Evolutionary conservation across 2,113 vertebrate species (phyloP), one percentile per base, ranked within the genome.

Genomic region (Otolemur garnettii): DNA sequence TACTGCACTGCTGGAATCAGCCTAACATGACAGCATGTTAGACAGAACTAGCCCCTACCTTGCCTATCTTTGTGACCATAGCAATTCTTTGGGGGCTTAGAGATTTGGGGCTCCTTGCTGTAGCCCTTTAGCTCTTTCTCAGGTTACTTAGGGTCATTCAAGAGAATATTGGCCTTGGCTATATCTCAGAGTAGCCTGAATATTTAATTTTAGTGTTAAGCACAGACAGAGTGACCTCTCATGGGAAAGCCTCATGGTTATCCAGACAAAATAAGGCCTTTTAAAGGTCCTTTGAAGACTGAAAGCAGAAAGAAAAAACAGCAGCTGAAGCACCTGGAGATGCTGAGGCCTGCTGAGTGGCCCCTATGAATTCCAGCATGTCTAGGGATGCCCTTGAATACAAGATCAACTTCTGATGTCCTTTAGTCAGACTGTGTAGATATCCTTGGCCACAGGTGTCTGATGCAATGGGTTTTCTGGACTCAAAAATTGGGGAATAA

Each of bases 171-270:
- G 45, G 5, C 2, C 33, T 88, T 88, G 28, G 28, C 7, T 45
- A 2, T 45, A n/a, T 93, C 57, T 77, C 71, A 72, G 21, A 93
- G 69, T 91, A 66, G 3, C 26, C 82, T 66, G 77, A 64, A n/a
- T 84, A 71, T 96, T 71, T 82, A 87, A 72, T 91, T 93, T 14
- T 57, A 93, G 19, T 9, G 45, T 79, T 35, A 62, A 35, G 59
- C 24, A 4, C 9, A 87, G 28, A 4, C 28, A 90, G 10, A 35
- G 1, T 45, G 42, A 28, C 22, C 21, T 87, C 42, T 66, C 79
- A 59, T 77, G 38, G 45, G 45, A 78, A 10, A 82, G 45, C 28
- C 18, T 55, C 12, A 4, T 80, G 21, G 12, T 30, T 87, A 66
- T 78, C 30, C 35, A 68, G 30, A 35, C 6, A 93, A 1, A 74